Evolutionary conservation across 2,797 vertebrate genomes (phyloP).

Genomic region (Rhodeus uyekii): DNA sequence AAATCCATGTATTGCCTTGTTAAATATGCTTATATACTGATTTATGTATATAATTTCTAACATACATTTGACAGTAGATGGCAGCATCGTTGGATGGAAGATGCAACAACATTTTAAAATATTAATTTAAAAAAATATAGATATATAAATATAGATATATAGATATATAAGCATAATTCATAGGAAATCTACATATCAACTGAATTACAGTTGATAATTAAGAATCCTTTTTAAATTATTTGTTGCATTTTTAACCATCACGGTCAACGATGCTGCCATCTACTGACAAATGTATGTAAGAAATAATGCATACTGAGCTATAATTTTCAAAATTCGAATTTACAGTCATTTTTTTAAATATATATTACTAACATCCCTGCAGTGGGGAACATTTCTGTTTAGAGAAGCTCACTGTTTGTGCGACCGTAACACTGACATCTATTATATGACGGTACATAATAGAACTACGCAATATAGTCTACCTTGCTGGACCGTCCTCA

Average conservation of each 20-base stretch:
- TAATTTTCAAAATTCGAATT: background rate
- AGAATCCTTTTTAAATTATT: too few species aligned
- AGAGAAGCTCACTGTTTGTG: background rate
- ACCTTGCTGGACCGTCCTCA: background rate
- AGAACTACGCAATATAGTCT: background rate
- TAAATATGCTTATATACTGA: background rate
- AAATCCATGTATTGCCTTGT: background rate
- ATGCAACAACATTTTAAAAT: too few species aligned
- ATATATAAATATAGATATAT: too few species aligned
- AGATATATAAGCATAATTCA: too few species aligned
- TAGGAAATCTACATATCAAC: too few species aligned
- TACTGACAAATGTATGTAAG: background rate
- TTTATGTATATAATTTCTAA: background rate
- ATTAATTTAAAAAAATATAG: too few species aligned
- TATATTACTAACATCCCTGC: background rate
- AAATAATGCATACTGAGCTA: background rate
- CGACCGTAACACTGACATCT: background rate
- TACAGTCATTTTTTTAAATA: background rate
- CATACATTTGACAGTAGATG: background rate
- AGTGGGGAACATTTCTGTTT: background rate
- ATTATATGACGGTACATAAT: background rate
- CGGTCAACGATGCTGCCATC: slow-evolving; percentile 17
- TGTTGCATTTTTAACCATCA: too few species aligned
- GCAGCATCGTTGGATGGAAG: too few species aligned
- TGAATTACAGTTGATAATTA: too few species aligned